Percentiles rank a stretch among this genome's conserved stretches.
phyloP scores from a whole-genome alignment of 1,140 invertebrate species.

The Chironomus striatipennis region DNA sequence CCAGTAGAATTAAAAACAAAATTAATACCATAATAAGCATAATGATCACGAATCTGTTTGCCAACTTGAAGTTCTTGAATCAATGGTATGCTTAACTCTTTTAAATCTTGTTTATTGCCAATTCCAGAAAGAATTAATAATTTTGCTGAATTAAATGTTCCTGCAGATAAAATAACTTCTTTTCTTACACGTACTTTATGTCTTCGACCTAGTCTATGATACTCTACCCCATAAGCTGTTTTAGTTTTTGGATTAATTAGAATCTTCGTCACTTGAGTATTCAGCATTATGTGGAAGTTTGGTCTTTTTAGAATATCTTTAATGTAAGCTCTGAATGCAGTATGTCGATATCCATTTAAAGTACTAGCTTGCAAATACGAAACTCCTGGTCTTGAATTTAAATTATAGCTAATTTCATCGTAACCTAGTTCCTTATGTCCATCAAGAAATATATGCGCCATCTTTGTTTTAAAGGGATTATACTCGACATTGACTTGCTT shows the following conservation, averaged over 20 bases:
- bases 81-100: constrained; percentile 58
- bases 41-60: constrained; percentile 70
- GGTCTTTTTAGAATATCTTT: constrained; percentile 39
- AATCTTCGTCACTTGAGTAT: constrained; percentile 52
- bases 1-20: constrained; percentile 47
- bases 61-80: constrained; percentile 62
- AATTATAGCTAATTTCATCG: neutral
- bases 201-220: constrained; percentile 49
- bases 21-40: constrained; percentile 54
- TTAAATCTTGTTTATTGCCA: constrained; percentile 63
- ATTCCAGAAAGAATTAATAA: constrained; percentile 78
- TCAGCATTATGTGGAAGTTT: constrained; percentile 62
- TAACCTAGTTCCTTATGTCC: constrained; percentile 62
- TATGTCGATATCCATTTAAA: constrained; percentile 50
- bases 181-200: constrained; percentile 53
- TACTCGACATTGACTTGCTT: constrained; percentile 53
- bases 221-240: constrained; percentile 45
- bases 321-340: constrained; percentile 49
- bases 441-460: constrained; percentile 56
- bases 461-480: constrained; percentile 50
- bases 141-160: constrained; percentile 66
- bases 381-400: constrained; percentile 33
- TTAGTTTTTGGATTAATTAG: constrained; percentile 40
- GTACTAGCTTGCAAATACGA: constrained; percentile 47
- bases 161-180: constrained; percentile 68